Conservation (phyloP, 1,140 invertebrate genomes). For the Trichonephila clavipes region DNA sequence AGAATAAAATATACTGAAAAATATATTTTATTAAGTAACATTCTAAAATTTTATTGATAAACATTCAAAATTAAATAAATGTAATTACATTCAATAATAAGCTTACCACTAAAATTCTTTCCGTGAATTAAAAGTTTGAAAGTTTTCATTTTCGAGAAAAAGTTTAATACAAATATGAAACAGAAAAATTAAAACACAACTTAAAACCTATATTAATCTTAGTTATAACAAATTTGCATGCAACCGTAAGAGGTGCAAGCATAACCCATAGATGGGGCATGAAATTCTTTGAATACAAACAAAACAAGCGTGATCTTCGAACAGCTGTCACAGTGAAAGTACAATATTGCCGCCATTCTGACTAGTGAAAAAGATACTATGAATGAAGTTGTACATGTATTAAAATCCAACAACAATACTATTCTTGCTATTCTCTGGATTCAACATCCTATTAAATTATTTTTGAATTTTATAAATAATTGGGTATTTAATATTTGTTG, state of each 20-base stretch:
- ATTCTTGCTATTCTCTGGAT: no score
- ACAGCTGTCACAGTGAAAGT: background rate
- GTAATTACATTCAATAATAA: background rate
- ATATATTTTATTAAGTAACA: no score
- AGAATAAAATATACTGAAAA: no score
- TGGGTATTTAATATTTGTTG: no score
- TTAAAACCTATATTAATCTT: background rate
- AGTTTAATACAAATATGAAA: background rate
- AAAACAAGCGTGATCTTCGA: slow-evolving; percentile 2
- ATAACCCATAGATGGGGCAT: background rate
- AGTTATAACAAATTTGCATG: background rate
- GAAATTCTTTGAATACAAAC: background rate
- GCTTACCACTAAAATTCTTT: slow-evolving; percentile 49
- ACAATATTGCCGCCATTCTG: no score
- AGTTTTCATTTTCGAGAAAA: slow-evolving; percentile 26
- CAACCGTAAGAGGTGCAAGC: background rate
- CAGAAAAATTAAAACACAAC: background rate
- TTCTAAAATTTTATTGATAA: background rate
- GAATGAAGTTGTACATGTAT: no score
- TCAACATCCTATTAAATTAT: no score
- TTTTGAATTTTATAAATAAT: no score
- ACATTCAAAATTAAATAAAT: background rate
- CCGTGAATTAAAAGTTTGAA: slow-evolving; percentile 42
- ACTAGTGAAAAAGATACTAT: no score
- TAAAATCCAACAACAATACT: no score